phyloP scores from a whole-genome alignment of 2,113 vertebrate species.

The Mus pahari region DNA sequence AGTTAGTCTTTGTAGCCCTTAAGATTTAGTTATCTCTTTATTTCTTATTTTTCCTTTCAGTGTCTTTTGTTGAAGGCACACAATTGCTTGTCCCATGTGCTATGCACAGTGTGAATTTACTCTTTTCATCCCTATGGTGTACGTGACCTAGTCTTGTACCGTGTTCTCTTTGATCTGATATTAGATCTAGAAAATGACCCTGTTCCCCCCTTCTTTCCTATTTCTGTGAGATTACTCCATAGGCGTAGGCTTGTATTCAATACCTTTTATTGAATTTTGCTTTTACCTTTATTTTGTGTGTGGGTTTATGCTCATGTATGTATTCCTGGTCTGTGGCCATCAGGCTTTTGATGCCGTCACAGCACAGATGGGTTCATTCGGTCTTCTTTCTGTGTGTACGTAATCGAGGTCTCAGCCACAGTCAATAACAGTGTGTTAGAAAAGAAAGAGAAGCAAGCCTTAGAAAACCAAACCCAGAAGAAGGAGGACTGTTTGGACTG shows the following conservation, averaged over 20 bases:
- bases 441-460: neutral
- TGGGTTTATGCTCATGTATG: too few relatives aligned
- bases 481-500: neutral
- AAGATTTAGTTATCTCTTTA: neutral
- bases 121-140: neutral
- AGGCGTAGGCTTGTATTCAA: neutral
- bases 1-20: neutral
- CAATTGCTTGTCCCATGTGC: neutral
- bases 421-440: neutral
- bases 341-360: neutral
- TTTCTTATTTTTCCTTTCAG: neutral
- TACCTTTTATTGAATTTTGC: neutral
- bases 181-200: neutral
- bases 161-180: neutral
- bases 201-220: neutral
- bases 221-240: neutral
- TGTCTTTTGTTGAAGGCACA: constrained; percentile 44
- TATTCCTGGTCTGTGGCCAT: neutral
- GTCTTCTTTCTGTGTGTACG: neutral
- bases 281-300: neutral
- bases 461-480: neutral
- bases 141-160: neutral
- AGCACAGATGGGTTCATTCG: neutral
- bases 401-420: neutral
- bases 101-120: neutral